These are phyloP conservation scores for Oreochromis niloticus DNA, from an alignment of 2,113 vertebrate species.

Conservation along the genomic window DNA sequence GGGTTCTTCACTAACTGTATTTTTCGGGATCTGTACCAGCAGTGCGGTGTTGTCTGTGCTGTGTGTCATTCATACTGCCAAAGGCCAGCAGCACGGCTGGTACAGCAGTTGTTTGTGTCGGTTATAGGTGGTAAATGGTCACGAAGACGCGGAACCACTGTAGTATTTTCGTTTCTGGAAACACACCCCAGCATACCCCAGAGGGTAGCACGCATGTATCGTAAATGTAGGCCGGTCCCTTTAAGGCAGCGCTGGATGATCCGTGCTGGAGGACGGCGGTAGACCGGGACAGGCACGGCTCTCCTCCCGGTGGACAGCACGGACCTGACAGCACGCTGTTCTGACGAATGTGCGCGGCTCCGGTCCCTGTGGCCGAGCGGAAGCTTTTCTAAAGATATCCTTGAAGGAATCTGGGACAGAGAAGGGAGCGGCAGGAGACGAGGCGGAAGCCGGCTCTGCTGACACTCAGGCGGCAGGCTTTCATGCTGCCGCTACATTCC, in stretches of 20 bases:
- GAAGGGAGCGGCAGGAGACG: background rate
- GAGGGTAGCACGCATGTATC: background rate
- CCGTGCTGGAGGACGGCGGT: background rate
- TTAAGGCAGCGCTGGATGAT: constrained; percentile 21
- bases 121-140: background rate
- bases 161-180: background rate
- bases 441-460: background rate
- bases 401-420: background rate
- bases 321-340: background rate
- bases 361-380: background rate
- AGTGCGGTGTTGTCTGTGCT: background rate
- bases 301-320: background rate
- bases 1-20: background rate
- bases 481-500: background rate
- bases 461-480: background rate
- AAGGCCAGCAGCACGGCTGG: background rate
- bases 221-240: constrained; percentile 11
- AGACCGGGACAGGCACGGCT: background rate
- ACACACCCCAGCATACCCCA: background rate
- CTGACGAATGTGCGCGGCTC: background rate
- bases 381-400: background rate
- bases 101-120: background rate
- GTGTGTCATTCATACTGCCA: background rate
- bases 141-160: background rate
- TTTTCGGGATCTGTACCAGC: background rate